Percentiles rank a stretch among this genome's conserved stretches.
These are phyloP conservation scores for Pemphredon lugubris DNA, from an alignment of 2,888 invertebrate species.

Conservation along the genomic window DNA sequence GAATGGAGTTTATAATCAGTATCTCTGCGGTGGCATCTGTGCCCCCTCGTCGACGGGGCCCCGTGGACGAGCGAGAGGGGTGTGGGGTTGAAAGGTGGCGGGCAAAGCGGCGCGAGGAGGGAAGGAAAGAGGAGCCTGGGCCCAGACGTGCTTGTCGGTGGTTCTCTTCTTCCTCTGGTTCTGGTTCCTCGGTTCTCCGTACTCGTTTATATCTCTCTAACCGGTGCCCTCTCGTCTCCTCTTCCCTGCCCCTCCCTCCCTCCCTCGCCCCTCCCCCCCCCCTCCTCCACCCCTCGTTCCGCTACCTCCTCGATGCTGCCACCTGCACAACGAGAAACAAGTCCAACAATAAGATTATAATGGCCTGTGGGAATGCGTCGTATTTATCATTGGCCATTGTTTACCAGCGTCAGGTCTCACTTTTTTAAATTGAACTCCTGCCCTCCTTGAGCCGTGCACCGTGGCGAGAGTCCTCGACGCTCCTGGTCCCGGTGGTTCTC, in stretches of 20 bases:
- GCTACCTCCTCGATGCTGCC: constrained; percentile 50
- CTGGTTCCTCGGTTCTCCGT: constrained; percentile 73
- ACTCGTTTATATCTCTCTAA: constrained; percentile 77
- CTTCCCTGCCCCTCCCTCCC: constrained; percentile 21
- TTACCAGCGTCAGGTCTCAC: constrained; percentile 71
- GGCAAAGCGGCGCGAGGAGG: background rate
- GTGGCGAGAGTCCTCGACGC: too few species aligned
- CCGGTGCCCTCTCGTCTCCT: constrained; percentile 52
- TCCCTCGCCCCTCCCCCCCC: constrained; percentile 3
- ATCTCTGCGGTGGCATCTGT: constrained; percentile 78
- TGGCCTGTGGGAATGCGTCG: constrained; percentile 73
- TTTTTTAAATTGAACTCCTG: constrained; percentile 70
- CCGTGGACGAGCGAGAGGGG: constrained; percentile 31
- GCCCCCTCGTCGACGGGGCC: constrained; percentile 63
- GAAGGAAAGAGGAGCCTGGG: constrained; percentile 13
- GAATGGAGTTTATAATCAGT: constrained; percentile 81
- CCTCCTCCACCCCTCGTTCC: constrained; percentile 36
- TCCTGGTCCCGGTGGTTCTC: background rate
- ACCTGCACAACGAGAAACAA: constrained; percentile 75
- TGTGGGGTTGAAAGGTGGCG: constrained; percentile 21
- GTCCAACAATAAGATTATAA: constrained; percentile 79
- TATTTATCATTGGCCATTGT: constrained; percentile 78
- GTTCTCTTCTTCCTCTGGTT: constrained; percentile 58
- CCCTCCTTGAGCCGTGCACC: constrained; percentile 32
- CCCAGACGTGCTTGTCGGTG: constrained; percentile 52